A percentile compares a stretch with the other conserved stretches of the same genome.
These are phyloP conservation scores for Porphyrio hochstetteri DNA, from an alignment of 2,113 vertebrate genomes.

Conservation along the genomic window DNA sequence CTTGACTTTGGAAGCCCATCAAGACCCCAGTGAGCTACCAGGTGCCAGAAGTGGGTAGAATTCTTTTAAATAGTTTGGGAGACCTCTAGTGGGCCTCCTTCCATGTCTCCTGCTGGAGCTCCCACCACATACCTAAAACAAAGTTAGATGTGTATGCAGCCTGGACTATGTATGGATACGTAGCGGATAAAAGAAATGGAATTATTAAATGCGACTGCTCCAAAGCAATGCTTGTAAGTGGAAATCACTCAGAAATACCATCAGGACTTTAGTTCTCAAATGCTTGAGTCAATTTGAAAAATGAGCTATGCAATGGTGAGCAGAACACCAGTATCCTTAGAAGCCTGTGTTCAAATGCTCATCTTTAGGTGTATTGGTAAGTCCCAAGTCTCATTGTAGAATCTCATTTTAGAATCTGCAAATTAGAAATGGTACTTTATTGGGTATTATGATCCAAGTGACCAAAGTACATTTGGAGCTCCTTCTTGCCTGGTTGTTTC, in stretches of 20 bases:
- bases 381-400: neutral
- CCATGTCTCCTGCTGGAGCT: neutral
- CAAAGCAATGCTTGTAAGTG: neutral
- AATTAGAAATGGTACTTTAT: neutral
- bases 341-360: neutral
- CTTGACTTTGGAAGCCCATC: neutral
- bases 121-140: neutral
- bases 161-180: neutral
- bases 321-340: neutral
- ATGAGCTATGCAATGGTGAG: neutral
- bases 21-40: neutral
- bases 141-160: neutral
- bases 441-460: neutral
- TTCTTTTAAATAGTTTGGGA: constrained; percentile 4
- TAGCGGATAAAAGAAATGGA: neutral
- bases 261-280: neutral
- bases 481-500: neutral
- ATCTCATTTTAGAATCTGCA: neutral
- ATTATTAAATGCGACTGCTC: neutral
- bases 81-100: constrained; percentile 43
- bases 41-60: neutral
- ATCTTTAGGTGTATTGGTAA: neutral
- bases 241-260: neutral
- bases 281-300: neutral
- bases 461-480: neutral